Evolutionary conservation across 1,140 invertebrate species (phyloP), one percentile per base, ranked within the genome.

Genomic region (Drosophila equinoxialis): DNA sequence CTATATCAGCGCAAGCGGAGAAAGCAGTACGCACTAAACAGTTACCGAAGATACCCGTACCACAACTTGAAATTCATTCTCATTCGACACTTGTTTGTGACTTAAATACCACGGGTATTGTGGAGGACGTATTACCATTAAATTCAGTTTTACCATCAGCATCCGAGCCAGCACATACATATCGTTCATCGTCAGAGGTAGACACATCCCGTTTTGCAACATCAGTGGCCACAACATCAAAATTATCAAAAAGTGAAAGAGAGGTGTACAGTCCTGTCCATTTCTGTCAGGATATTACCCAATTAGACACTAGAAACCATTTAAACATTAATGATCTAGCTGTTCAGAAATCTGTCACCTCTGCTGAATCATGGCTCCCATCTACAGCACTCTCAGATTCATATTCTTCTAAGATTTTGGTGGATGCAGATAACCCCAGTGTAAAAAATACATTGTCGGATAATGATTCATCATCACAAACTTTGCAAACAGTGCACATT

Each of bases 31-130:
- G 84, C 5, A 17, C 74, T n/a, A 89, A 89, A 69, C 85, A 90
- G 57, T 77, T 90, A 1, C 85, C 85, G 23, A 81, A 81, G 65
- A 77, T 90, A 67, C 85, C 85, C 55, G 70, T 42, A 11, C 14
- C 61, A 35, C 60, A 68, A 73, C 26, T n/a, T 3, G 65, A 63
- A 54, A 17, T 42, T 8, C 59, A 57, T 65, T 55, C 54, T 23
- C 67, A 55, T 11, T 30, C 54, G 3, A 64, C 42, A 54, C 59
- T 35, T 10, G 26, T 30, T 48, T 20, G 59, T 60, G 60, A 55
- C 30, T 41, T 42, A 69, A 41, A 35, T 14, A n/a, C 51, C 63
- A 13, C 35, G 45, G 26, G 17, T 23, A 51, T 11, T 23, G 20
- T 20, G 17, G 20, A 17, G 13, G 45, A 51, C 7, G 17, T 23